Percentiles rank a stretch among this genome's conserved stretches.
These are phyloP conservation scores for Neodiprion virginianus DNA, from an alignment of 1,140 invertebrate species.

Conservation along the genomic window DNA sequence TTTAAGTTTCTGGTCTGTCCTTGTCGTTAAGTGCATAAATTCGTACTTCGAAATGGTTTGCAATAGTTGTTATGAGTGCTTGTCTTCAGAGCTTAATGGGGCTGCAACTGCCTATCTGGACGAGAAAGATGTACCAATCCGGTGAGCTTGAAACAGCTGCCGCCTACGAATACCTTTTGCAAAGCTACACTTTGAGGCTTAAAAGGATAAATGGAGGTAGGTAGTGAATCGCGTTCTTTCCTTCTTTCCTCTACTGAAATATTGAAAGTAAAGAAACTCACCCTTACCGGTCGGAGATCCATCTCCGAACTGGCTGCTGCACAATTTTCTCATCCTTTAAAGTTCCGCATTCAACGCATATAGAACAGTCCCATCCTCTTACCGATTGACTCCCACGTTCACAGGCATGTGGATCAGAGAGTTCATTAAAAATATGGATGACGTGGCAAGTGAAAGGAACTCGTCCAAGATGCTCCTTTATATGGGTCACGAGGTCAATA, in stretches of 20 bases:
- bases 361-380: not conserved
- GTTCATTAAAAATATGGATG: slow-evolving; percentile 63
- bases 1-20: no score
- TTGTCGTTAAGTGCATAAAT: no score
- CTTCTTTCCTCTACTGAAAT: no score
- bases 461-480: slow-evolving; percentile 64
- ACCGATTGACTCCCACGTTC: not conserved
- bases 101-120: not conserved
- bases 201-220: slow-evolving; percentile 53
- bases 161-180: slow-evolving; percentile 55
- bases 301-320: no score
- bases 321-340: no score
- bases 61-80: no score
- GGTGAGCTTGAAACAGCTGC: slow-evolving; percentile 54
- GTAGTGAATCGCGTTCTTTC: not conserved
- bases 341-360: no score
- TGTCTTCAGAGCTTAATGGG: not conserved
- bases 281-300: no score
- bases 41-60: no score
- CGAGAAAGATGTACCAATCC: not conserved
- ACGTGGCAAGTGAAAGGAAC: slow-evolving; percentile 48
- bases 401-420: slow-evolving; percentile 39
- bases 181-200: slow-evolving; percentile 53
- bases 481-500: slow-evolving; percentile 72
- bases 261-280: no score